Evolutionary conservation across 2,113 vertebrate genomes (phyloP).

Genomic region (Microcebus lehilahytsara): DNA sequence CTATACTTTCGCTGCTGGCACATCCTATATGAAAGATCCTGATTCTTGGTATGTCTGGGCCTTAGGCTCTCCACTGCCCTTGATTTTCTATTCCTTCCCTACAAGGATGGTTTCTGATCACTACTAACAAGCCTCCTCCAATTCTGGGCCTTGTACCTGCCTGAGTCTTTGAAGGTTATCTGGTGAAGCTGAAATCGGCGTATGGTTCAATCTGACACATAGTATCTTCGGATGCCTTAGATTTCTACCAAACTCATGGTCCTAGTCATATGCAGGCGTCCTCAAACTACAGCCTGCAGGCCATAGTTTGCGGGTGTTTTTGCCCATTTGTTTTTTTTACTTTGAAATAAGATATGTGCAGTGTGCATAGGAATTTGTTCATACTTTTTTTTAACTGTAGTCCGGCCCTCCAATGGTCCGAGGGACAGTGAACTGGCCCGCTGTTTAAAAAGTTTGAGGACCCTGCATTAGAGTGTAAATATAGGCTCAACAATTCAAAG

Average conservation of each 20-base stretch:
- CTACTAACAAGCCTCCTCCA: not conserved
- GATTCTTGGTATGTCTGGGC: not conserved
- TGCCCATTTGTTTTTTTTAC: too few relatives aligned
- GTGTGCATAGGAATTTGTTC: too few relatives aligned
- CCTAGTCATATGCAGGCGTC: not conserved
- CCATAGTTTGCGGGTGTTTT: too few relatives aligned
- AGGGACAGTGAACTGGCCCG: too few relatives aligned
- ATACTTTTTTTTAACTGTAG: too few relatives aligned
- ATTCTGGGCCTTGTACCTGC: not conserved
- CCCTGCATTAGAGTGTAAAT: not conserved
- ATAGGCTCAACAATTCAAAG: conserved; percentile 1
- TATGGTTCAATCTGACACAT: not conserved
- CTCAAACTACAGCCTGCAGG: too few relatives aligned
- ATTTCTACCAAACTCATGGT: not conserved
- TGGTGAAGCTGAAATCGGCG: not conserved
- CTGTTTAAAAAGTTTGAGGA: too few relatives aligned
- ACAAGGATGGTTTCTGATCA: not conserved
- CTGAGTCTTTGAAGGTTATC: not conserved
- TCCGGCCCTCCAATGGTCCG: too few relatives aligned
- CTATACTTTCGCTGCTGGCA: not conserved
- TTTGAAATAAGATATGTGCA: too few relatives aligned
- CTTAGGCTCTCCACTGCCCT: not conserved
- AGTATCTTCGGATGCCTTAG: not conserved
- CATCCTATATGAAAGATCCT: not conserved
- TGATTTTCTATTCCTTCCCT: not conserved